Conservation (phyloP, 2,797 vertebrate species). For the Melanotaenia parkinsoni region DNA sequence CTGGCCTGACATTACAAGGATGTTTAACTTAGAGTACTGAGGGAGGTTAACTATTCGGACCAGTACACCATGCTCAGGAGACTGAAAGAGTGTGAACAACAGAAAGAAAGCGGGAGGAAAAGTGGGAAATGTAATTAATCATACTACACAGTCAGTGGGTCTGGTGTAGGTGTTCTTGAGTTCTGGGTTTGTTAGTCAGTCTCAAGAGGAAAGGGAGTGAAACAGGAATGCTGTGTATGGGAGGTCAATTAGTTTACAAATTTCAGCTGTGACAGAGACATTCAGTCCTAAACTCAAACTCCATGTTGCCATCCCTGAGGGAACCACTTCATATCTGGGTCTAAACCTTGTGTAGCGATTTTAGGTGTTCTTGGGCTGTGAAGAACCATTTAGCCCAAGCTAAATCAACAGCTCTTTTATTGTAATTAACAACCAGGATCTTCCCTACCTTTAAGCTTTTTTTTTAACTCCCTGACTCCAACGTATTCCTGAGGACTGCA, state of each 20-base stretch:
- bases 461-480: conserved; percentile 53
- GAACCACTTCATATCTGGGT: conserved; percentile 76
- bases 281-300: conserved; percentile 50
- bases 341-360: conserved; percentile 75
- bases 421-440: conserved; percentile 63
- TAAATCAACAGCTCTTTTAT: conserved; percentile 72
- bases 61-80: conserved; percentile 48
- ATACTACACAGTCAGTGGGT: conserved; percentile 60
- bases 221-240: conserved; percentile 71
- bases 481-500: conserved; percentile 41
- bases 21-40: conserved; percentile 69
- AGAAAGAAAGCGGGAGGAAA: conserved; percentile 34
- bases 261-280: conserved; percentile 78
- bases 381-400: conserved; percentile 67
- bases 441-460: conserved; percentile 45
- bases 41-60: conserved; percentile 69
- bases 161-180: conserved; percentile 62
- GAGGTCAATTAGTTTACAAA: conserved; percentile 84
- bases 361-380: conserved; percentile 70
- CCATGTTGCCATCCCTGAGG: conserved; percentile 55
- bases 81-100: conserved; percentile 28
- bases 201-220: conserved; percentile 63
- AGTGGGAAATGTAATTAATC: conserved; percentile 78
- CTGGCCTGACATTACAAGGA: conserved; percentile 67
- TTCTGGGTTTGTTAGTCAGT: conserved; percentile 57